phyloP scores from a whole-genome alignment of 2,888 invertebrate species.

The Sminthurides aquaticus region DNA sequence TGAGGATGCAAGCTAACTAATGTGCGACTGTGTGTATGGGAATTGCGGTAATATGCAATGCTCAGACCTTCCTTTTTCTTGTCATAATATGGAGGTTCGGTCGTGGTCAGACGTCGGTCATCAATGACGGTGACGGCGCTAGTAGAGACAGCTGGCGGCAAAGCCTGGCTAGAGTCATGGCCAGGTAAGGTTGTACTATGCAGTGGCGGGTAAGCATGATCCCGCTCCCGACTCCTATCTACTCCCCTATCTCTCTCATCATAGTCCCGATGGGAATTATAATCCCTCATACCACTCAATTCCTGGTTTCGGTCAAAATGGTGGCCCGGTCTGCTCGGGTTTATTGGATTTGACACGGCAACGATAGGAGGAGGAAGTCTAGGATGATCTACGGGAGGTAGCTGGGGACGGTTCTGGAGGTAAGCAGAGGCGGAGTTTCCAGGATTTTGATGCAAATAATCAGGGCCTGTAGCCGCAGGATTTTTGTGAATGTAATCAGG shows the following conservation, averaged over 20 bases:
- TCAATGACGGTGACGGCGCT: constrained; percentile 15
- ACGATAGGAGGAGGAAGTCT: constrained; percentile 4
- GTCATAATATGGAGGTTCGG: constrained; percentile 31
- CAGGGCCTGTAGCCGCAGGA: background rate
- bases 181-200: constrained; percentile 1
- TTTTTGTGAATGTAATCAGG: background rate
- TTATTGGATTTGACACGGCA: constrained; percentile 4
- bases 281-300: constrained; percentile 14
- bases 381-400: background rate
- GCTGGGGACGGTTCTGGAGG: background rate
- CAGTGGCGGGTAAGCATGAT: background rate
- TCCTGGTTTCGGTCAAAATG: constrained; percentile 24
- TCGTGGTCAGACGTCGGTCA: constrained; percentile 16
- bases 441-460: background rate
- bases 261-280: constrained; percentile 5
- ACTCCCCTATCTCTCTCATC: constrained; percentile 3
- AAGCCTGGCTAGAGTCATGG: background rate
- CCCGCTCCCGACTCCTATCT: constrained; percentile 4
- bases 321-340: constrained; percentile 5
- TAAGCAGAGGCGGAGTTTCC: background rate
- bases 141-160: background rate
- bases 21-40: too few species aligned
- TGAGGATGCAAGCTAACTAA: too few species aligned
- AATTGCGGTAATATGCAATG: too few species aligned
- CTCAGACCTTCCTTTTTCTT: constrained; percentile 32